phyloP scores from a whole-genome alignment of 2,113 vertebrate genomes.

The Manacus vitellinus region DNA sequence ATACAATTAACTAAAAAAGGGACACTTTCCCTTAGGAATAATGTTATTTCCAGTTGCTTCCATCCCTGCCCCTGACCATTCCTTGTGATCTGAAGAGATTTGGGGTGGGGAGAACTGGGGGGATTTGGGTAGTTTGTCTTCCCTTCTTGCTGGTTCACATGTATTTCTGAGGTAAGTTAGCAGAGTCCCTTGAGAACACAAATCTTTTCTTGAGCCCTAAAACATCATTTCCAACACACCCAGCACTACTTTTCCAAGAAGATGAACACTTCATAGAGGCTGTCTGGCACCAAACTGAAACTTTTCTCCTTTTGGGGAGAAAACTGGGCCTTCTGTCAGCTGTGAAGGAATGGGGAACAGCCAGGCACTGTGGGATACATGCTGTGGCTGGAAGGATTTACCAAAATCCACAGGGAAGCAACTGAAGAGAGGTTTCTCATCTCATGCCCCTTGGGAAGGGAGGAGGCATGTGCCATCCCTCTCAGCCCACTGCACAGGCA shows the following conservation, averaged over 20 bases:
- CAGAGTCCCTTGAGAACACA: neutral
- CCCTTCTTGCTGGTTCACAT: fast-evolving
- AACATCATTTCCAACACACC: neutral
- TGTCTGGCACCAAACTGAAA: neutral
- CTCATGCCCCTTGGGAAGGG: neutral
- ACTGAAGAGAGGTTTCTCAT: neutral
- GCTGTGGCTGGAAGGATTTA: neutral
- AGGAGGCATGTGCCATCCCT: fast-evolving
- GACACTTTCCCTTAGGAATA: constrained; percentile 21
- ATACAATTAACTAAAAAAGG: constrained; percentile 70
- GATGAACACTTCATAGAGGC: neutral
- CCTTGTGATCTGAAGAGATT: neutral
- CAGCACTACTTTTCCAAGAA: neutral
- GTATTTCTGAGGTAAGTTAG: neutral
- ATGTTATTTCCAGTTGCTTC: neutral
- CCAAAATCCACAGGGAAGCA: neutral
- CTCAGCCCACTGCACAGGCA: neutral
- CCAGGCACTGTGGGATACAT: neutral
- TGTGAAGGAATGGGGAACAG: neutral
- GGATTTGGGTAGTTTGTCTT: neutral
- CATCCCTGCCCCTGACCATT: neutral
- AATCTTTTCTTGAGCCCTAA: neutral
- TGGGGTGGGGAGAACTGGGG: neutral
- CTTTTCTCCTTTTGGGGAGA: neutral
- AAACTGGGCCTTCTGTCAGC: neutral